A percentile compares a stretch with the other conserved stretches of the same genome.
phyloP scores from a whole-genome alignment of 2,888 invertebrate genomes.

The Chrysolina haemoptera region DNA sequence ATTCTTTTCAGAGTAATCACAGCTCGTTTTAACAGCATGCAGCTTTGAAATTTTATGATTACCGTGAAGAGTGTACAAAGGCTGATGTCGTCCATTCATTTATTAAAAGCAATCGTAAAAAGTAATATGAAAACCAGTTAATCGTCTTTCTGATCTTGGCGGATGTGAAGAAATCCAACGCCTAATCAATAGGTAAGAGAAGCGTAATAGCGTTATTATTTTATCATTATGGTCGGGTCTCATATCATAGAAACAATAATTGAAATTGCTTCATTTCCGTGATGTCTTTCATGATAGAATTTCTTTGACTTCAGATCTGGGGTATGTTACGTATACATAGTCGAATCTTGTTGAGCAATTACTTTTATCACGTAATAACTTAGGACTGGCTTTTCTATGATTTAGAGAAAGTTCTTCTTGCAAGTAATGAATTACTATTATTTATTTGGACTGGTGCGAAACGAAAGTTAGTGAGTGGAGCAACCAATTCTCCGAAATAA shows the following conservation, averaged over 20 bases:
- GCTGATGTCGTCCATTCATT: constrained; percentile 10
- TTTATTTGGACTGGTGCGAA: no score
- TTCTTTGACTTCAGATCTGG: background rate
- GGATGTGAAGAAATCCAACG: constrained; percentile 12
- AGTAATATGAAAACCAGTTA: constrained; percentile 10
- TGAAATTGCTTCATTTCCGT: constrained; percentile 8
- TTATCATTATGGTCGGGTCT: background rate
- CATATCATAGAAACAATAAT: background rate
- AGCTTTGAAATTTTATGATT: constrained; percentile 15
- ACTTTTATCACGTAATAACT: no score
- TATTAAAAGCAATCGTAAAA: constrained; percentile 19
- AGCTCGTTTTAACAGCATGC: constrained; percentile 20
- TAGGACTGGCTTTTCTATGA: no score
- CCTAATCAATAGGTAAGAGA: constrained; percentile 17
- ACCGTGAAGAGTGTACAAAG: constrained; percentile 11
- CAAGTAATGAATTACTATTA: no score
- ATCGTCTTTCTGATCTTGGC: background rate
- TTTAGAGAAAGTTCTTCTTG: no score
- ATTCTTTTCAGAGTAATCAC: constrained; percentile 5
- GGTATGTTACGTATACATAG: background rate
- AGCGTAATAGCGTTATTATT: constrained; percentile 12
- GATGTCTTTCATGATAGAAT: background rate
- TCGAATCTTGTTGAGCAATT: background rate
- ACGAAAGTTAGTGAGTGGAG: no score
- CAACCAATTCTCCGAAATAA: no score